Conservation (phyloP, 2,113 vertebrate species). For the Erpornis zantholeuca region DNA sequence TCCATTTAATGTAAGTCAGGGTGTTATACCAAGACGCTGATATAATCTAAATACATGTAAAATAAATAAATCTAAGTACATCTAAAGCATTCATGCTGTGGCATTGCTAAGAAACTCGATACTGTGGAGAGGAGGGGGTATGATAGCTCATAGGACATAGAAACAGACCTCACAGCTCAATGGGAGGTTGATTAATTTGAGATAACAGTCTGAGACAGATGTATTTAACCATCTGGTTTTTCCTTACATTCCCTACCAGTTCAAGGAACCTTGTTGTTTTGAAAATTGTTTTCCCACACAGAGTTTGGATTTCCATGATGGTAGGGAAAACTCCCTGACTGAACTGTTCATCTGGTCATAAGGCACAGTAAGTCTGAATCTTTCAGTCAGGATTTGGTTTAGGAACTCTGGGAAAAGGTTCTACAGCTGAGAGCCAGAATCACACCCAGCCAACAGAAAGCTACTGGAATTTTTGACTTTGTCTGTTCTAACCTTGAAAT, state of each 20-base stretch:
- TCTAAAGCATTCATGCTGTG: background rate
- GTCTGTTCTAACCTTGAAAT: background rate
- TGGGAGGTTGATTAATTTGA: background rate
- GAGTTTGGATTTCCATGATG: background rate
- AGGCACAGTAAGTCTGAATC: background rate
- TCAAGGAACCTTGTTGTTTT: background rate
- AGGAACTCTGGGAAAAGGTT: background rate
- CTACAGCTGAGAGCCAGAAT: background rate
- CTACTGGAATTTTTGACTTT: background rate
- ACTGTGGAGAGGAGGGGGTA: fast-evolving
- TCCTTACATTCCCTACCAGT: background rate
- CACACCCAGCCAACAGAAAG: background rate
- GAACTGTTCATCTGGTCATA: background rate
- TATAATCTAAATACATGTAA: too few species aligned
- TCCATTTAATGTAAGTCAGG: background rate
- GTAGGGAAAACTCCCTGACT: background rate
- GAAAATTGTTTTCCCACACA: background rate
- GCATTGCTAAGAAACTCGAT: background rate
- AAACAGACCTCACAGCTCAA: background rate
- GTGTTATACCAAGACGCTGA: background rate
- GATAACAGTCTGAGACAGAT: background rate
- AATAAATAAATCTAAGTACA: too few species aligned
- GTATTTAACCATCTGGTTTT: background rate
- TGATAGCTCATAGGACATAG: background rate
- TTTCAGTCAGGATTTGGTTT: background rate